Percentiles rank a stretch among this genome's conserved stretches.
Evolutionary conservation across 1,140 invertebrate species (phyloP).

Genomic region (Drosophila kanapiae): DNA sequence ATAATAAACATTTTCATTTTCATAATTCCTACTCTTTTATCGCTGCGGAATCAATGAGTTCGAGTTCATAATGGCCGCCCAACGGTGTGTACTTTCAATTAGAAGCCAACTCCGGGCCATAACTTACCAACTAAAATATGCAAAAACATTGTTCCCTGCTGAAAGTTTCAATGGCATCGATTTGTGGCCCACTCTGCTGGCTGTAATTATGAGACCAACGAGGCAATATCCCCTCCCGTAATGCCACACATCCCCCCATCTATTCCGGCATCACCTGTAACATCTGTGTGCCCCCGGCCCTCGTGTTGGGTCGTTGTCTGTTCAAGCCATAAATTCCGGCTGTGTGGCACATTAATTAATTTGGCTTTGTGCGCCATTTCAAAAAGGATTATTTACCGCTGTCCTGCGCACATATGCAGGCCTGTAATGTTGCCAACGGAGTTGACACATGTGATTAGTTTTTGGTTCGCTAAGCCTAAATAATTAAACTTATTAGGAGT

Average conservation of each 20-base stretch:
- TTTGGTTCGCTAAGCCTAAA: not conserved
- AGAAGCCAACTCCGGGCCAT: constrained; percentile 76
- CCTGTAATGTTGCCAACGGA: not conserved
- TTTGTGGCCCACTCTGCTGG: constrained; percentile 34
- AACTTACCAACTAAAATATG: constrained; percentile 79
- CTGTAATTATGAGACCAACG: constrained; percentile 52
- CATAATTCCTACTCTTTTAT: constrained; percentile 66
- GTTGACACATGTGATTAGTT: constrained; percentile 12
- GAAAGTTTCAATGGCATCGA: constrained; percentile 71
- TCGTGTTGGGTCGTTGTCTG: constrained; percentile 34
- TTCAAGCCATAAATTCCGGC: constrained; percentile 78
- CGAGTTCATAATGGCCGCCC: constrained; percentile 35
- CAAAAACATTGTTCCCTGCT: constrained; percentile 53
- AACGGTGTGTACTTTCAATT: constrained; percentile 78
- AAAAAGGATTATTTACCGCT: constrained; percentile 77
- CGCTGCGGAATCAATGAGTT: constrained; percentile 74
- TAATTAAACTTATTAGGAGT: not conserved
- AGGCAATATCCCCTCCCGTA: constrained; percentile 1
- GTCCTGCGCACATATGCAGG: constrained; percentile 37
- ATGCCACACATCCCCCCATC: not conserved
- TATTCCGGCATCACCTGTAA: constrained; percentile 61
- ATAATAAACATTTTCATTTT: constrained; percentile 81
- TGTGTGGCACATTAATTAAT: constrained; percentile 83
- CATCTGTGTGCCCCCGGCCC: constrained; percentile 52
- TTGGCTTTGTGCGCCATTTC: constrained; percentile 77